These are phyloP conservation scores for Cirrhinus molitorella DNA, from an alignment of 2,797 vertebrate genomes.

Conservation along the genomic window DNA sequence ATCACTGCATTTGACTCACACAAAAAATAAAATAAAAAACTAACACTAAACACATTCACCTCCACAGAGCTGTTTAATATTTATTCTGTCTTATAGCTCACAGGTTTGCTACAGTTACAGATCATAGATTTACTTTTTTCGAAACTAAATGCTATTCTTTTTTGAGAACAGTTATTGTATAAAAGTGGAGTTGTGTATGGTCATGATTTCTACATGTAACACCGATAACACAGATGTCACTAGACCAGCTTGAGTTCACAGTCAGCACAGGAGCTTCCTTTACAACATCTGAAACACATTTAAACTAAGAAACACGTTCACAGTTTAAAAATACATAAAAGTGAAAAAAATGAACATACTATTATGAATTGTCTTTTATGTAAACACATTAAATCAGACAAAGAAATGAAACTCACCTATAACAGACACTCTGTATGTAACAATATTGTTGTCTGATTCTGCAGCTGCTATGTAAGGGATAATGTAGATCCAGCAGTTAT, in stretches of 20 bases:
- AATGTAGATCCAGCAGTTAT: too few species aligned
- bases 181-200: conserved; percentile 35
- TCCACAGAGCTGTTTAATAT: background rate
- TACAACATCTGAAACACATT: conserved; percentile 38
- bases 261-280: background rate
- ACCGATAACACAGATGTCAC: conserved; percentile 6
- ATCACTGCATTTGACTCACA: too few species aligned
- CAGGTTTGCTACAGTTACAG: conserved; percentile 69
- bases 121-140: conserved; percentile 25
- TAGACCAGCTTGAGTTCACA: background rate
- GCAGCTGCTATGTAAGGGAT: too few species aligned
- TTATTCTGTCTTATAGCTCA: conserved; percentile 9
- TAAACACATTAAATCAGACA: background rate
- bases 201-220: conserved; percentile 29
- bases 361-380: background rate
- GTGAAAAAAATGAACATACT: background rate
- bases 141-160: too few species aligned
- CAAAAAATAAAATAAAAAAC: too few species aligned
- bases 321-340: background rate
- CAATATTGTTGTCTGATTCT: too few species aligned
- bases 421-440: conserved; percentile 44
- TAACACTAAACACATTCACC: too few species aligned
- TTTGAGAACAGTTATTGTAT: conserved; percentile 17
- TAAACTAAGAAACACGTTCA: background rate
- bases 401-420: conserved; percentile 44